Conservation (phyloP, 92 coral and sea anemone genomes). For the Phenganax marumi region DNA sequence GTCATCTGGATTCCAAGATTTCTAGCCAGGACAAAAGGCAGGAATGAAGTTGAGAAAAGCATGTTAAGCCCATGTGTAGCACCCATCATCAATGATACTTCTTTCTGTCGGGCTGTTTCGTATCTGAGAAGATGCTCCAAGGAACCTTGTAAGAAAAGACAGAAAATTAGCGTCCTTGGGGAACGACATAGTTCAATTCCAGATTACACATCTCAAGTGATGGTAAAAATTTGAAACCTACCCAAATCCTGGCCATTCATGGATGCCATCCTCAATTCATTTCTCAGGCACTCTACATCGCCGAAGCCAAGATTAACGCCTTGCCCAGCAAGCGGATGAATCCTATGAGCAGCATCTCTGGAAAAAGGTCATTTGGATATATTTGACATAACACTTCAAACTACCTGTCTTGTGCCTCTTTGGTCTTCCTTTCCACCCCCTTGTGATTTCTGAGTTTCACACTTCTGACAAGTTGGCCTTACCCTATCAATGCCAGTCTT, state of each 20-base stretch:
- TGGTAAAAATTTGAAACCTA: neutral
- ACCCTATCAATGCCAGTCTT: conserved; percentile 94
- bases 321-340: conserved; percentile 98
- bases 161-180: neutral
- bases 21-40: conserved; percentile 71
- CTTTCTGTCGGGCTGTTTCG: conserved; percentile 83
- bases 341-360: conserved; percentile 99
- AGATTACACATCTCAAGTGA: neutral
- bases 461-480: conserved; percentile 6
- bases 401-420: neutral
- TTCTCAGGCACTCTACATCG: conserved; percentile 78
- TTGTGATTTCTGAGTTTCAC: too few species aligned
- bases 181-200: neutral
- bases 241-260: conserved; percentile 86
- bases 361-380: neutral
- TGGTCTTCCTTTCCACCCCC: neutral
- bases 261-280: conserved; percentile 71
- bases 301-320: conserved; percentile 97
- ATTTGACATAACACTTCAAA: neutral
- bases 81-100: conserved; percentile 79
- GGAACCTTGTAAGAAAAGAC: conserved; percentile 56
- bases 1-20: conserved; percentile 79
- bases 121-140: conserved; percentile 74
- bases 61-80: conserved; percentile 80
- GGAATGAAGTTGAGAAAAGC: conserved; percentile 87